These are phyloP conservation scores for Phenganax marumi DNA, from an alignment of 92 coral and sea anemone species.

Conservation along the genomic window DNA sequence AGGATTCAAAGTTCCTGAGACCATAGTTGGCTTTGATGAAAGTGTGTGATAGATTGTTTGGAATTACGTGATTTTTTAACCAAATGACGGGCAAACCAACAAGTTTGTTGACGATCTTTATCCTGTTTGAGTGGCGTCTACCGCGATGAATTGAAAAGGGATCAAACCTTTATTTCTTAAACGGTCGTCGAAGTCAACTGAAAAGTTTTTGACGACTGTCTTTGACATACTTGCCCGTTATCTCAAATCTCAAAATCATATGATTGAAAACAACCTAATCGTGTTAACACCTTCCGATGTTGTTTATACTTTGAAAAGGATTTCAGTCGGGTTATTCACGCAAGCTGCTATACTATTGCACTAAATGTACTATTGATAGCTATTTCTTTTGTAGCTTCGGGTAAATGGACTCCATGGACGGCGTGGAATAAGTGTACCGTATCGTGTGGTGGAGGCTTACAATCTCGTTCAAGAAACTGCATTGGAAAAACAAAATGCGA, in stretches of 20 bases:
- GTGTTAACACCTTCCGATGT: conserved; percentile 1
- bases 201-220: not conserved
- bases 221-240: too few species aligned
- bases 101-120: not conserved
- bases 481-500: conserved; percentile 18
- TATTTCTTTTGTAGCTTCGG: not conserved
- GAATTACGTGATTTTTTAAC: not conserved
- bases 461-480: conserved; percentile 29
- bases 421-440: conserved; percentile 26
- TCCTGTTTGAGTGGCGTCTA: too few species aligned
- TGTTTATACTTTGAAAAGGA: not conserved
- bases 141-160: too few species aligned
- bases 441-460: conserved; percentile 35
- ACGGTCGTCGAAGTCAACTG: too few species aligned
- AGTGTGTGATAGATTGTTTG: not conserved
- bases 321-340: too few species aligned
- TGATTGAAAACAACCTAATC: too few species aligned
- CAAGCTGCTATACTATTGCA: not conserved
- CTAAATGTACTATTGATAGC: not conserved
- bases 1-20: too few species aligned
- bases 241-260: too few species aligned
- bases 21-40: too few species aligned
- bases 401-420: conserved; percentile 22
- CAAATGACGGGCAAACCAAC: not conserved
- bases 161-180: too few species aligned